Evolutionary conservation across 2,113 vertebrate genomes (phyloP).

Genomic region (Helogale parvula): DNA sequence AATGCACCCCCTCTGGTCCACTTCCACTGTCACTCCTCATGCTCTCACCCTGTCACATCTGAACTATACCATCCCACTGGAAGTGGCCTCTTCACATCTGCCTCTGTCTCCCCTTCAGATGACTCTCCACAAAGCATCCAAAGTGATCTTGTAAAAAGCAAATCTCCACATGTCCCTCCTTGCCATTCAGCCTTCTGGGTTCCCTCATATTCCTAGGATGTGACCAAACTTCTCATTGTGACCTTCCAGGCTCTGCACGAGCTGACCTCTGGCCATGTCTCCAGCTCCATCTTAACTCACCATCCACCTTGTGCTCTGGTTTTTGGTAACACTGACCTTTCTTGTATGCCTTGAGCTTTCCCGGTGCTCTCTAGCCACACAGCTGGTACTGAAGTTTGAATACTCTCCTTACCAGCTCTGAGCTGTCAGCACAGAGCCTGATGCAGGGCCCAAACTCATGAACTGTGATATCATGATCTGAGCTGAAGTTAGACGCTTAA

Average conservation of each 20-base stretch:
- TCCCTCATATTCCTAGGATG: not conserved
- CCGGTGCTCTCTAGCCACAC: not conserved
- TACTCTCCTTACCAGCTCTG: not conserved
- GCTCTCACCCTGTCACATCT: not conserved
- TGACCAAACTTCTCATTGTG: not conserved
- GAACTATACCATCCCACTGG: not conserved
- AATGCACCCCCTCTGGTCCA: not conserved
- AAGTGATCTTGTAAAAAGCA: not conserved
- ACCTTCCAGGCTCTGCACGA: not conserved
- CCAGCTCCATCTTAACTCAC: not conserved
- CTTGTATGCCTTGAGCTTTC: not conserved
- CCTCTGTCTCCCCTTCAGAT: not conserved
- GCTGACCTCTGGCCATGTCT: not conserved
- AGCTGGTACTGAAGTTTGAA: no score
- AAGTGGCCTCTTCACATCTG: not conserved
- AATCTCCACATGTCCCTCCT: not conserved
- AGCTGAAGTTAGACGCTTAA: no score
- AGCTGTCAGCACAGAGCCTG: no score
- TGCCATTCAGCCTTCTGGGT: not conserved
- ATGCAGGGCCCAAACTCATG: no score
- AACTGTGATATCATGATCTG: no score
- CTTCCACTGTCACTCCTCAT: no score
- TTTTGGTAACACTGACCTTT: not conserved
- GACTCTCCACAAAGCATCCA: not conserved
- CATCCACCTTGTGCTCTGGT: fast-evolving